A percentile compares a stretch with the other conserved stretches of the same genome.
phyloP scores from a whole-genome alignment of 2,797 vertebrate species.

The Hippoglossus hippoglossus region DNA sequence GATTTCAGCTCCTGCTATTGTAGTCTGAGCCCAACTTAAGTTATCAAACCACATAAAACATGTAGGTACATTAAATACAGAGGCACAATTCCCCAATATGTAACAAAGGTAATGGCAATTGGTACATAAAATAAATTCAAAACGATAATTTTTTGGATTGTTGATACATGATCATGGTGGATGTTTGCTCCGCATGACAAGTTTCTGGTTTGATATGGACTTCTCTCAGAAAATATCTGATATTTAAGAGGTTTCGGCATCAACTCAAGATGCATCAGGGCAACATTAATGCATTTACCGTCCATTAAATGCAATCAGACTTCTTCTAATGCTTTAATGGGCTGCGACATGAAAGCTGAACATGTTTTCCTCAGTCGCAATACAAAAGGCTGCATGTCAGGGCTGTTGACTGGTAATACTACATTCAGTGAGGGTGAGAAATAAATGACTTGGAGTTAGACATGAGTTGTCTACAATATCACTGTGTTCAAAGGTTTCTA shows the following conservation, averaged over 20 bases:
- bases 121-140: no score
- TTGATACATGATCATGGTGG: background rate
- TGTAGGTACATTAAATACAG: no score
- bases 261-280: background rate
- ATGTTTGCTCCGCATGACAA: background rate
- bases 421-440: slow-evolving; percentile 45
- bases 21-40: no score
- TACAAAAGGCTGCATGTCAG: slow-evolving; percentile 24
- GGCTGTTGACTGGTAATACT: slow-evolving; percentile 32
- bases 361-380: slow-evolving; percentile 7
- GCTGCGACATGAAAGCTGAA: slow-evolving; percentile 7
- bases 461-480: slow-evolving; percentile 43
- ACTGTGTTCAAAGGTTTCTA: slow-evolving; percentile 55
- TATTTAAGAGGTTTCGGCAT: background rate
- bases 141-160: no score
- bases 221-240: background rate
- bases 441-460: slow-evolving; percentile 46
- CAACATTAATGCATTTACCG: slow-evolving; percentile 2
- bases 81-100: no score
- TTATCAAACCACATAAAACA: no score
- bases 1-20: no score
- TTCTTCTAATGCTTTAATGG: slow-evolving; percentile 14
- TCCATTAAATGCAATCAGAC: slow-evolving; percentile 13
- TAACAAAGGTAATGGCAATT: background rate
- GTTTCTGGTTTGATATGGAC: background rate